Conservation (phyloP, 2,797 vertebrate genomes). For the Pampus argenteus region DNA sequence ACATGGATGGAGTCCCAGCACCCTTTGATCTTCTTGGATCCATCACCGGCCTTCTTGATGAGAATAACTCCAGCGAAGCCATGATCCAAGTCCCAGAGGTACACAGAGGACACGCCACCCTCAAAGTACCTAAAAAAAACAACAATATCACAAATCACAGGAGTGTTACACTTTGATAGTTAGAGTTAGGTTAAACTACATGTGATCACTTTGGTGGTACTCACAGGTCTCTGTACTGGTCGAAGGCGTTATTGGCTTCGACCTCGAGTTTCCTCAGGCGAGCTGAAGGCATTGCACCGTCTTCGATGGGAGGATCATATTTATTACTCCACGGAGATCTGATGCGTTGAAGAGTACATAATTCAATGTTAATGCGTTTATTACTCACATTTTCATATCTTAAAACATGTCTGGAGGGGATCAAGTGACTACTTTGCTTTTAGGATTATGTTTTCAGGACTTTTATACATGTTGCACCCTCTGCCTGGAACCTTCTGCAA, state of each 20-base stretch:
- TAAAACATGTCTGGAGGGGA: no score
- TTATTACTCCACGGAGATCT: conserved; percentile 99
- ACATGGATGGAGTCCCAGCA: conserved; percentile 99
- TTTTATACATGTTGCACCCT: no score
- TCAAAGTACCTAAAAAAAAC: conserved; percentile 92
- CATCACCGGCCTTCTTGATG: conserved; percentile 99
- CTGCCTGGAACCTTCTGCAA: no score
- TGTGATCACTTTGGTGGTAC: conserved; percentile 64
- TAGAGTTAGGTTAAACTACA: background rate
- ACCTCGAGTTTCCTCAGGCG: conserved; percentile 98
- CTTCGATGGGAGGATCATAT: conserved; percentile 97
- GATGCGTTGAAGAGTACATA: conserved; percentile 28
- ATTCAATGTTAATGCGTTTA: background rate
- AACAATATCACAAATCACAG: conserved; percentile 29
- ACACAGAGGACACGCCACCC: conserved; percentile 98
- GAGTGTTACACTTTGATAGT: background rate
- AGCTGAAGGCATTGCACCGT: conserved; percentile 97
- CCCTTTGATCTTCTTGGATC: conserved; percentile 99
- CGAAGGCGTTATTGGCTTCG: conserved; percentile 99
- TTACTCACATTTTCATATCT: no score
- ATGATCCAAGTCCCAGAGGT: conserved; percentile 99
- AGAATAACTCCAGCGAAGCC: conserved; percentile 99
- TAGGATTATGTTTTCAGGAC: no score
- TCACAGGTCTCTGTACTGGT: conserved; percentile 99
- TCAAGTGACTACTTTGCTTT: no score